These are phyloP conservation scores for Colletes collaris DNA, from an alignment of 2,888 invertebrate genomes.

Conservation along the genomic window DNA sequence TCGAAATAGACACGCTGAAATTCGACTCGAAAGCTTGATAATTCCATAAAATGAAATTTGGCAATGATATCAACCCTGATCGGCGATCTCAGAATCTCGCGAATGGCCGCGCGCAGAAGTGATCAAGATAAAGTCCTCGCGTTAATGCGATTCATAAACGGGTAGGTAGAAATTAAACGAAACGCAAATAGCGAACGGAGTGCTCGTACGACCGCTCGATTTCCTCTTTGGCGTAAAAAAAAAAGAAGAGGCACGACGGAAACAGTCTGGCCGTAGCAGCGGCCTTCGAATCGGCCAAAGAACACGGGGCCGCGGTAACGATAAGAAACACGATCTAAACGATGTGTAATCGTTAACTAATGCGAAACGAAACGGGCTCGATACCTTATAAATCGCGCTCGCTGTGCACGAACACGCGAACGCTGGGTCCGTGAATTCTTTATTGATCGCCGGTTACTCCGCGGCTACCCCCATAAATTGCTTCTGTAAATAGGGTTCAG, in stretches of 20 bases:
- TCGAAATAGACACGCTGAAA: too few relatives aligned
- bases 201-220: not conserved
- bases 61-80: too few relatives aligned
- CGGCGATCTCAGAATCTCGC: too few relatives aligned
- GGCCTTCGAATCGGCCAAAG: constrained; percentile 19
- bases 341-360: constrained; percentile 56
- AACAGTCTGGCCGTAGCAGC: not conserved
- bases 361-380: constrained; percentile 51
- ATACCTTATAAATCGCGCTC: constrained; percentile 52
- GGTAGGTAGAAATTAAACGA: not conserved
- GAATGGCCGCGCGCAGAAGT: too few relatives aligned
- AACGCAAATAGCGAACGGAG: constrained; percentile 7
- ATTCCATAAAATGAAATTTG: too few relatives aligned
- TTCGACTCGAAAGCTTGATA: too few relatives aligned
- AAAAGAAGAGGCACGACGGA: not conserved
- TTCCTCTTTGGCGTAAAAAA: not conserved
- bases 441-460: constrained; percentile 36
- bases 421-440: constrained; percentile 48
- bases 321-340: constrained; percentile 59
- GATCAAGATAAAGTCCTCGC: too few relatives aligned
- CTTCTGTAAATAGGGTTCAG: constrained; percentile 40
- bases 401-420: constrained; percentile 46
- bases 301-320: constrained; percentile 36
- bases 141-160: too few relatives aligned
- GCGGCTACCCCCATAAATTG: constrained; percentile 36